Evolutionary conservation across 30 jellyfish, hydroid and myxozoan species (phyloP), one percentile per base, ranked within the genome.

Genomic region (Hydra vulgaris): DNA sequence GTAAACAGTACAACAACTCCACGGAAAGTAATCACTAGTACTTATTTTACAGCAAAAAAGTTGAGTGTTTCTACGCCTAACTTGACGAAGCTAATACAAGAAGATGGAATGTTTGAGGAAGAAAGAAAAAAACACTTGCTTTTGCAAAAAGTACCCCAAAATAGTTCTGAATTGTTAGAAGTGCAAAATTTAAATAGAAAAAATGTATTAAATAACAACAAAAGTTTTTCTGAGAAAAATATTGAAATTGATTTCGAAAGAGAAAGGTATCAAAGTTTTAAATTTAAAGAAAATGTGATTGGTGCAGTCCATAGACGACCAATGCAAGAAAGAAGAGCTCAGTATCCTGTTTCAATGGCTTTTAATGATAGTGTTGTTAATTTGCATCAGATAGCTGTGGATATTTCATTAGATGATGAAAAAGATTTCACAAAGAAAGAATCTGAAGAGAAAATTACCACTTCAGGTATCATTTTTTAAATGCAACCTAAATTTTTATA

Each of bases 41-140:
- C 66, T 23, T 85, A 83, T 21, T 71, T 79, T 54, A 86, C 87
- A 27, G 95, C 97, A 7, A 53, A 76, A 23, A 78, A 78, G 53
- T 78, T 78, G 7, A 78, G 85, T 61, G 88, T 72, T 18, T 89
- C 97, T 25, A 56, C 97, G 19, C 97, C 97, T n/a, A 88, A 93
- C n/a, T 70, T 89, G 76, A 93, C 85, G 21, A 84, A 76, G 54
- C 66, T 89, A 1, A 74, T 89, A 22, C 86, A 69, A 52, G 97
- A 89, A 77, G 97, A 89, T 66, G 70, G 79, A 22, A 87, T 74
- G 76, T 76, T 89, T 54, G 95, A 84, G 17, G 89, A 89, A 78
- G 97, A 89, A 61, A 40, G 79, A 27, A 27, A 78, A 22, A 56
- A 0, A 54, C 85, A 78, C 25, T 76, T 40, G 61, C 61, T 40